Percentiles rank a stretch among this genome's conserved stretches.
Evolutionary conservation across 2,888 invertebrate species (phyloP).

Genomic region (Limnephilus lunatus): DNA sequence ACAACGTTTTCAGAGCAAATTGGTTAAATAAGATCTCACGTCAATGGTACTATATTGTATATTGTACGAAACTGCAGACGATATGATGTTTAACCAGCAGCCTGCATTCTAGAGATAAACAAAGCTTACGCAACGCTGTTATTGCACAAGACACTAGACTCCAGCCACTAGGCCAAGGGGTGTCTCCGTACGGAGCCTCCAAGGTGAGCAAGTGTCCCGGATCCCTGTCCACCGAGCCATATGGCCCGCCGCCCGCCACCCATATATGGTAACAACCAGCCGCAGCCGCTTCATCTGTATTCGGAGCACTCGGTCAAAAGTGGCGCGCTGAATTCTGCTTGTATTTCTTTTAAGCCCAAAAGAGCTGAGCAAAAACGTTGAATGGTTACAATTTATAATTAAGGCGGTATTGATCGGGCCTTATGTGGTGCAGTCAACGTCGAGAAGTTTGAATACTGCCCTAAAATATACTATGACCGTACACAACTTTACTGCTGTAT

Average conservation of each 20-base stretch:
- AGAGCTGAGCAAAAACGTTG: not conserved
- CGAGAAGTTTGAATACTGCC: not conserved
- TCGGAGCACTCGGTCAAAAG: not conserved
- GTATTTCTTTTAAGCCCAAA: not conserved
- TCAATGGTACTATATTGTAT: not conserved
- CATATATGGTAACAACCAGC: not conserved
- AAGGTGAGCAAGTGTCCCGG: slow-evolving; percentile 24
- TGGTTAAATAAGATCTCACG: not conserved
- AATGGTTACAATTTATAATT: not conserved
- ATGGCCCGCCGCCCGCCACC: not conserved
- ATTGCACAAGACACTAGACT: not conserved
- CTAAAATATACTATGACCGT: not conserved
- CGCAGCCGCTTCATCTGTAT: not conserved
- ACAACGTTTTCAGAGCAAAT: no score
- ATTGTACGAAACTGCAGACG: not conserved
- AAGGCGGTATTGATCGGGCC: not conserved
- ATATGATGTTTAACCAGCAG: not conserved
- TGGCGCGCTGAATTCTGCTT: slow-evolving; percentile 2
- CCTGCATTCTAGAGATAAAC: not conserved
- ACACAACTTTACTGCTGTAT: not conserved
- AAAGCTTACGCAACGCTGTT: not conserved
- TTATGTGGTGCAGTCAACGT: not conserved
- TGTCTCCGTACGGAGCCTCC: slow-evolving; percentile 23
- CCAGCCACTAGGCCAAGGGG: slow-evolving; percentile 13
- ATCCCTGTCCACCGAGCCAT: not conserved